Percentiles rank a stretch among this genome's conserved stretches.
Evolutionary conservation across 2,797 vertebrate species (phyloP).

Genomic region (Selene dorsalis): DNA sequence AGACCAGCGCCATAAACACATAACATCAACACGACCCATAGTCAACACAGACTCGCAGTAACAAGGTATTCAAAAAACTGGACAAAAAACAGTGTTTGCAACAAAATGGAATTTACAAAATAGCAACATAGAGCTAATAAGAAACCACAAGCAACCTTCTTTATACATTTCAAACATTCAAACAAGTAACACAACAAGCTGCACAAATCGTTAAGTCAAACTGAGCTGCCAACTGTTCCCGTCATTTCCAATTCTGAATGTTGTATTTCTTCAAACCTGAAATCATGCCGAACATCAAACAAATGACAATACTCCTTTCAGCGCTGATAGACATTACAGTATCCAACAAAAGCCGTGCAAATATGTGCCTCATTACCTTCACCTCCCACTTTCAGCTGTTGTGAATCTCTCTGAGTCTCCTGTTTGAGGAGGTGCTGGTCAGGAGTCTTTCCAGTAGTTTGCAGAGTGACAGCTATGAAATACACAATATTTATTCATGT

Average conservation of each 20-base stretch:
- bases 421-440: constrained; percentile 52
- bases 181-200: constrained; percentile 5
- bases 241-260: background rate
- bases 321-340: background rate
- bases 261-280: constrained; percentile 1
- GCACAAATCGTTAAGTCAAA: constrained; percentile 9
- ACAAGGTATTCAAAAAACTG: constrained; percentile 2
- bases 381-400: constrained; percentile 48
- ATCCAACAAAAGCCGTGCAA: constrained; percentile 29
- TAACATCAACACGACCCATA: constrained; percentile 4
- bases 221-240: background rate
- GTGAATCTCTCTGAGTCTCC: constrained; percentile 48
- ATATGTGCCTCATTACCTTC: constrained; percentile 74
- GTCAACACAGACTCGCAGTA: constrained; percentile 1
- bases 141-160: background rate
- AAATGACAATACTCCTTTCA: background rate
- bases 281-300: background rate
- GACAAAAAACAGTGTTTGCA: background rate
- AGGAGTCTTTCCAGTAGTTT: constrained; percentile 57
- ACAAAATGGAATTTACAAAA: constrained; percentile 11
- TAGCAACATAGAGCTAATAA: background rate
- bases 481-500: constrained; percentile 33
- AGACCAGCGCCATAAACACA: background rate
- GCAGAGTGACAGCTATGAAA: constrained; percentile 58
- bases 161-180: background rate